Percentiles rank a stretch among this genome's conserved stretches.
These are phyloP conservation scores for Lypha dubia DNA, from an alignment of 2,888 invertebrate species.

Conservation along the genomic window DNA sequence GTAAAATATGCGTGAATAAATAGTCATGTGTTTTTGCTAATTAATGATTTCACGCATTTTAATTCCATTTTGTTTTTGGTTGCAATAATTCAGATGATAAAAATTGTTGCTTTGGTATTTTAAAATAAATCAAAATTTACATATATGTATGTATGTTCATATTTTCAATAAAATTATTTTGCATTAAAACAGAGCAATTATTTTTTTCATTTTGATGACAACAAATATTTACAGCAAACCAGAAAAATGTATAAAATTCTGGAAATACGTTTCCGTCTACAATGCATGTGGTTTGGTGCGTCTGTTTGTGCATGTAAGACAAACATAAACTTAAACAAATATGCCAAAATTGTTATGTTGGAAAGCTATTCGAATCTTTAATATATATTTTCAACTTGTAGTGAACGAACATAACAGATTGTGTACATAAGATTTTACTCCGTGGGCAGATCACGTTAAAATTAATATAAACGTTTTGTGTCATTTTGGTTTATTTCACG, in stretches of 20 bases:
- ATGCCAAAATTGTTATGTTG: neutral
- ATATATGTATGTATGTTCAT: no score
- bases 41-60: no score
- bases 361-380: neutral
- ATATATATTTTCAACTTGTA: neutral
- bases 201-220: neutral
- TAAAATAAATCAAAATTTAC: neutral
- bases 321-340: constrained; percentile 9
- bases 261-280: neutral
- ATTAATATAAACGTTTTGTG: neutral
- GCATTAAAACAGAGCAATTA: no score
- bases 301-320: neutral
- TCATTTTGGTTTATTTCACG: no score
- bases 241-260: neutral
- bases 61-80: no score
- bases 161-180: constrained; percentile 25
- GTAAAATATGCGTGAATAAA: no score
- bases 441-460: constrained; percentile 6
- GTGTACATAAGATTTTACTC: neutral
- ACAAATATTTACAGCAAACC: no score
- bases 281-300: neutral
- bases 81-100: no score
- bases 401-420: neutral
- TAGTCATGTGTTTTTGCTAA: no score
- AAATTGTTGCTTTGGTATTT: neutral